These are phyloP conservation scores for Lithophane leautieri DNA, from an alignment of 2,888 invertebrate genomes.

Conservation along the genomic window DNA sequence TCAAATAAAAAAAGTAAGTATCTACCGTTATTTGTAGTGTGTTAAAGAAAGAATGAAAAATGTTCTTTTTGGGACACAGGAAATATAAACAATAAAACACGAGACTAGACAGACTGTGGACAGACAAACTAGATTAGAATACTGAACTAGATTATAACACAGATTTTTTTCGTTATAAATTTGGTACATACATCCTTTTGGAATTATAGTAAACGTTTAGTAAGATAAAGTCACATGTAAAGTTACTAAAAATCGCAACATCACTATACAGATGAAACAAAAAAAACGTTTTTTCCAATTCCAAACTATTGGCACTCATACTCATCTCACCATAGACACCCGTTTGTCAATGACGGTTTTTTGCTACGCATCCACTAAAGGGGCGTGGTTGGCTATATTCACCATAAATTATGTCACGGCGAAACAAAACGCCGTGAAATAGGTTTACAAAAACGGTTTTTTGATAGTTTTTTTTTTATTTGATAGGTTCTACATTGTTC, in stretches of 20 bases:
- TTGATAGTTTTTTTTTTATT: not conserved
- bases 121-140: no score
- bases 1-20: not conserved
- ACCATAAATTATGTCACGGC: conserved; percentile 82
- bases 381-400: conserved; percentile 79
- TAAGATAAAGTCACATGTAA: no score
- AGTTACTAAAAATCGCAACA: not conserved
- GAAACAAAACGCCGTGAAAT: conserved; percentile 71
- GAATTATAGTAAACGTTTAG: not conserved
- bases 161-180: not conserved
- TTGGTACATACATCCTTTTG: not conserved
- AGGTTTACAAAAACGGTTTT: conserved; percentile 17
- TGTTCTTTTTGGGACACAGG: no score
- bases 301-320: not conserved
- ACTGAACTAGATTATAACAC: no score
- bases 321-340: conserved; percentile 28
- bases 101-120: no score
- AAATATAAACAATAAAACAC: no score
- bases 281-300: not conserved
- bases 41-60: no score
- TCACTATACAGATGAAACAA: not conserved
- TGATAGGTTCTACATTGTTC: not conserved
- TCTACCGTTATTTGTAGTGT: not conserved
- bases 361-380: conserved; percentile 68
- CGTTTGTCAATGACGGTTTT: conserved; percentile 61